Conservation (phyloP, 2,888 invertebrate genomes). For the Calliphora vomitoria region DNA sequence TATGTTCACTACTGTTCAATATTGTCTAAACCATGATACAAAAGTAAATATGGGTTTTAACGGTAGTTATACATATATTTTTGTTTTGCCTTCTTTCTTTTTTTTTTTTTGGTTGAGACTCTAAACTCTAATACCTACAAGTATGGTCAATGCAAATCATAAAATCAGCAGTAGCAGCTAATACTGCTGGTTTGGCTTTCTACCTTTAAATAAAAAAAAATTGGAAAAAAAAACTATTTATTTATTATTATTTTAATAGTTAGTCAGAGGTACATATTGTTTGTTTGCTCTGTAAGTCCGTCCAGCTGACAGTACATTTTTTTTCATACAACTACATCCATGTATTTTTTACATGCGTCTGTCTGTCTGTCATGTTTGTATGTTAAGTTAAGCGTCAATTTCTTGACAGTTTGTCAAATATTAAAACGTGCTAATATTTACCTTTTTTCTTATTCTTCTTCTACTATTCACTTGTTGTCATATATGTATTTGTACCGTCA, state of each 20-base stretch:
- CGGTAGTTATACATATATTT: constrained; percentile 41
- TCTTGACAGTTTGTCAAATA: constrained; percentile 78
- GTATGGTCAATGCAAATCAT: constrained; percentile 66
- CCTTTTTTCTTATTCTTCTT: constrained; percentile 48
- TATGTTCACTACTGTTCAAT: constrained; percentile 66
- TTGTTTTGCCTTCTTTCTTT: not conserved
- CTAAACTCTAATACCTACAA: constrained; percentile 10
- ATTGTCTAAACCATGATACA: constrained; percentile 62
- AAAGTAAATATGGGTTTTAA: constrained; percentile 65
- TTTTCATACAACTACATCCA: not conserved
- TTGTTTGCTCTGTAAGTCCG: constrained; percentile 29
- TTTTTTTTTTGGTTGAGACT: constrained; percentile 12
- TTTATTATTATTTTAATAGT: constrained; percentile 62
- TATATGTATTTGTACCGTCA: constrained; percentile 44
- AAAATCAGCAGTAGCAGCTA: constrained; percentile 16
- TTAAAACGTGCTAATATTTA: constrained; percentile 79
- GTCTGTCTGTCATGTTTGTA: constrained; percentile 59
- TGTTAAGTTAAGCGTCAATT: constrained; percentile 70
- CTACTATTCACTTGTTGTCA: constrained; percentile 12
- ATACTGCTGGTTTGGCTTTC: constrained; percentile 22
- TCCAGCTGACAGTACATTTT: not conserved
- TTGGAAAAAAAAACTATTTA: constrained; percentile 34
- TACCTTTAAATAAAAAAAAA: constrained; percentile 15
- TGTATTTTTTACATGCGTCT: constrained; percentile 12
- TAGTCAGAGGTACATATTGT: constrained; percentile 41